Percentiles rank a stretch among this genome's conserved stretches.
These are phyloP conservation scores for Gallinago jamesoni DNA, from an alignment of 2,113 vertebrate species.

Conservation along the genomic window DNA sequence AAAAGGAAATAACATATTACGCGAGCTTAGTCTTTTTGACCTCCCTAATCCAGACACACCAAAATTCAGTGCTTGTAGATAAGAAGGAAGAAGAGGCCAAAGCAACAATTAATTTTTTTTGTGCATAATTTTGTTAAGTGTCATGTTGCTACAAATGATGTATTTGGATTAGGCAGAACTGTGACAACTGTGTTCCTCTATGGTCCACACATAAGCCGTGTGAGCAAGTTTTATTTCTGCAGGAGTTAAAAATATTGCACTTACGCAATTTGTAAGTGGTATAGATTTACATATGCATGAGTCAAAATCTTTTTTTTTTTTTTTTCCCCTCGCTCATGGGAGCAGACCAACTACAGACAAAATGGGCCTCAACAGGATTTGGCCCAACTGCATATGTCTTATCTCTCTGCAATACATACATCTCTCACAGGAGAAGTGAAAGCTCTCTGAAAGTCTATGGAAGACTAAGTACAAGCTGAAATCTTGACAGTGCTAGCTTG, in stretches of 20 bases:
- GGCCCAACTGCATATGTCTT: neutral
- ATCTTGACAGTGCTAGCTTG: neutral
- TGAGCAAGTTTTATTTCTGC: neutral
- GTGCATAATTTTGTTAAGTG: neutral
- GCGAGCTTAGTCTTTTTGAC: neutral
- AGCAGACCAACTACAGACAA: neutral
- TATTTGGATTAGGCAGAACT: neutral
- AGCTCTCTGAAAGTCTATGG: neutral
- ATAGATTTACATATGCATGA: neutral
- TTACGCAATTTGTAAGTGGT: neutral
- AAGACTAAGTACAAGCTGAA: neutral
- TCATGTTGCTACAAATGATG: neutral
- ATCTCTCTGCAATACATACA: neutral
- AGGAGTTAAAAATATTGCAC: slow-evolving; percentile 2
- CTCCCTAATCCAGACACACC: neutral
- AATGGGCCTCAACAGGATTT: neutral
- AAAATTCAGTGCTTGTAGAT: neutral
- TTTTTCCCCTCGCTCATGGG: neutral
- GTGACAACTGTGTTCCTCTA: neutral
- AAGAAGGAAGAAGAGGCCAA: neutral
- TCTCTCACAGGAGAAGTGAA: neutral
- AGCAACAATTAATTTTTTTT: neutral
- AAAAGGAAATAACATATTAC: neutral
- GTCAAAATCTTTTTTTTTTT: neutral
- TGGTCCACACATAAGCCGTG: neutral